Evolutionary conservation across 2,113 vertebrate species (phyloP).

Genomic region (Ammospiza nelsoni): DNA sequence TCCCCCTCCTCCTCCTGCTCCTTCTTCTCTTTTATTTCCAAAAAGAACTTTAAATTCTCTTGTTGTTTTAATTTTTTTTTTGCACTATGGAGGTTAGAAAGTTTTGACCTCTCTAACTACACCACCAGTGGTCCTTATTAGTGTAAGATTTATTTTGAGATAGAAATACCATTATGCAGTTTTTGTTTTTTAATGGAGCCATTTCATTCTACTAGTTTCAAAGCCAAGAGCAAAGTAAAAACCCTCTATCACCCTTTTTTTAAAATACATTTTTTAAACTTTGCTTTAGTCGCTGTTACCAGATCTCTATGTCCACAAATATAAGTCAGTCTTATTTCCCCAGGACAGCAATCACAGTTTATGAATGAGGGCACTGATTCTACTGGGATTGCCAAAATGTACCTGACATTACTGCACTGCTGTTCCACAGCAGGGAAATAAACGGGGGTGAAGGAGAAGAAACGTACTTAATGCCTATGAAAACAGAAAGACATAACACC

Average conservation of each 20-base stretch:
- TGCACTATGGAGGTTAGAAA: not conserved
- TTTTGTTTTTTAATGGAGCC: conserved; percentile 25
- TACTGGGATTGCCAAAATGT: not conserved
- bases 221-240: conserved; percentile 34
- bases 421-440: not conserved
- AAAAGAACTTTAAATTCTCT: conserved; percentile 64
- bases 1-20: conserved; percentile 12
- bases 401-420: not conserved
- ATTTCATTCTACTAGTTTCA: conserved; percentile 23
- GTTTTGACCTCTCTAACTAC: conserved; percentile 41
- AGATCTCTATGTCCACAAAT: not conserved
- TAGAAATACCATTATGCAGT: conserved; percentile 8
- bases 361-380: not conserved
- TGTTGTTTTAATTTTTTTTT: conserved; percentile 43
- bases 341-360: not conserved
- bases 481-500: not conserved
- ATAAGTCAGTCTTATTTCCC: not conserved
- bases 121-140: conserved; percentile 35
- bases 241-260: not conserved
- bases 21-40: conserved; percentile 25
- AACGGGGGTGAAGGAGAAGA: not conserved
- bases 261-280: not conserved
- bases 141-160: conserved; percentile 35
- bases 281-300: not conserved
- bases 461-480: not conserved